These are phyloP conservation scores for Corythoichthys haematopterus DNA, from an alignment of 2,113 vertebrate genomes.

Conservation along the genomic window DNA sequence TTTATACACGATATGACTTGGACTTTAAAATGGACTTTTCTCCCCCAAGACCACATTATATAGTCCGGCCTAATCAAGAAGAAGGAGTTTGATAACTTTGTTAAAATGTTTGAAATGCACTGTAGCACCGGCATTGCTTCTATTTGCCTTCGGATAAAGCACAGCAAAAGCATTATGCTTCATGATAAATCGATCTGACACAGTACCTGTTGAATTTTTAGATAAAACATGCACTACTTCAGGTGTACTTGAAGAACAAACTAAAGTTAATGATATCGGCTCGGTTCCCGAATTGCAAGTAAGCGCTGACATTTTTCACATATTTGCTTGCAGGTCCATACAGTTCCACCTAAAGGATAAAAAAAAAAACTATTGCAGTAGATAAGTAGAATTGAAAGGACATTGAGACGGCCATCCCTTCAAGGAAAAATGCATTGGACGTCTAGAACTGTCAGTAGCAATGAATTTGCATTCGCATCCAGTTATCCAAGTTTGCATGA, in stretches of 20 bases:
- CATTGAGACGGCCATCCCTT: too few relatives aligned
- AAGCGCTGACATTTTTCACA: slow-evolving; percentile 9
- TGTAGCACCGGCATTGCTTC: slow-evolving; percentile 30
- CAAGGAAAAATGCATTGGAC: too few relatives aligned
- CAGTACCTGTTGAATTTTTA: slow-evolving; percentile 5
- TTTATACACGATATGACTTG: slow-evolving; percentile 55
- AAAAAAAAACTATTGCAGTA: too few relatives aligned
- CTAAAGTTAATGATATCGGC: slow-evolving; percentile 27
- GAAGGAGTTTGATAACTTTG: slow-evolving; percentile 59
- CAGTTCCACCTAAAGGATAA: slow-evolving; percentile 26
- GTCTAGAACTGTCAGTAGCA: too few relatives aligned
- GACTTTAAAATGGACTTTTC: slow-evolving; percentile 59
- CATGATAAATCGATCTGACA: slow-evolving; percentile 1
- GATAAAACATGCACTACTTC: neutral
- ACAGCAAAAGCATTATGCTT: slow-evolving; percentile 18
- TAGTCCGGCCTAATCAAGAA: slow-evolving; percentile 52
- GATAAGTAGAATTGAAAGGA: too few relatives aligned
- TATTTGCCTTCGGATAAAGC: slow-evolving; percentile 29
- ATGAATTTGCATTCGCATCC: too few relatives aligned
- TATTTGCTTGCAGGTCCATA: slow-evolving; percentile 31
- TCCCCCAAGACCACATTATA: slow-evolving; percentile 25
- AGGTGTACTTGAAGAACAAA: slow-evolving; percentile 25
- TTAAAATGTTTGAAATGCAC: slow-evolving; percentile 41
- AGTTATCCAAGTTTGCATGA: too few relatives aligned
- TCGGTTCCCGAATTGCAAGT: slow-evolving; percentile 13